A percentile compares a stretch with the other conserved stretches of the same genome.
phyloP scores from a whole-genome alignment of 2,113 vertebrate genomes.

The Lamprologus sp. region DNA sequence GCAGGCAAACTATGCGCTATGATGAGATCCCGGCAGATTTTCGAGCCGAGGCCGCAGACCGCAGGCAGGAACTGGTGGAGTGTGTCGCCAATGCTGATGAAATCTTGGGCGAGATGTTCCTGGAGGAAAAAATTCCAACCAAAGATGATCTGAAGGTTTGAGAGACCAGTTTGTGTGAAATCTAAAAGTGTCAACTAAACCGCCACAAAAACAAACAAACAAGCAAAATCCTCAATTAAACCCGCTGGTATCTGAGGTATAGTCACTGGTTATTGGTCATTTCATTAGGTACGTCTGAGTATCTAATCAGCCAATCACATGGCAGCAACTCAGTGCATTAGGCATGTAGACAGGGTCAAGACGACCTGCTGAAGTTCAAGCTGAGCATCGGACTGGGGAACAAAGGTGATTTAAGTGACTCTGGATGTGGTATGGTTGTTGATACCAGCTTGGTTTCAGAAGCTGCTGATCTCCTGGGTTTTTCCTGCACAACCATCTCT shows the following conservation, averaged over 20 bases:
- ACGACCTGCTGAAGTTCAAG: neutral
- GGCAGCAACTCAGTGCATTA: neutral
- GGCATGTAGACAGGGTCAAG: neutral
- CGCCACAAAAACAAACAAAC: neutral
- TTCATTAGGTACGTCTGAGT: neutral
- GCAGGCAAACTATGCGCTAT: constrained; percentile 75
- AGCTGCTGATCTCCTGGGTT: neutral
- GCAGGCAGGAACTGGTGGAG: constrained; percentile 88
- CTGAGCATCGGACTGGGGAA: neutral
- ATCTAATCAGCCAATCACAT: neutral
- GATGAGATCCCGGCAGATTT: constrained; percentile 83
- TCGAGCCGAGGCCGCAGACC: constrained; percentile 73
- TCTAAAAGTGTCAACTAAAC: neutral
- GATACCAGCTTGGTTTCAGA: neutral
- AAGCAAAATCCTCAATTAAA: neutral
- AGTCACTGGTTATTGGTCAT: neutral
- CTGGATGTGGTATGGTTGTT: neutral
- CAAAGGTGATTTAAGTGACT: neutral
- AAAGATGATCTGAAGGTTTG: constrained; percentile 81
- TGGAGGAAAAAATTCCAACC: constrained; percentile 87
- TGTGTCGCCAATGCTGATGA: constrained; percentile 90
- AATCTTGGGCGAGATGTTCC: constrained; percentile 85
- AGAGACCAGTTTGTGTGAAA: neutral
- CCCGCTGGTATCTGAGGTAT: neutral
- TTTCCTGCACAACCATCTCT: neutral